Evolutionary conservation across 2,797 vertebrate genomes (phyloP).

Genomic region (Natrix natrix): DNA sequence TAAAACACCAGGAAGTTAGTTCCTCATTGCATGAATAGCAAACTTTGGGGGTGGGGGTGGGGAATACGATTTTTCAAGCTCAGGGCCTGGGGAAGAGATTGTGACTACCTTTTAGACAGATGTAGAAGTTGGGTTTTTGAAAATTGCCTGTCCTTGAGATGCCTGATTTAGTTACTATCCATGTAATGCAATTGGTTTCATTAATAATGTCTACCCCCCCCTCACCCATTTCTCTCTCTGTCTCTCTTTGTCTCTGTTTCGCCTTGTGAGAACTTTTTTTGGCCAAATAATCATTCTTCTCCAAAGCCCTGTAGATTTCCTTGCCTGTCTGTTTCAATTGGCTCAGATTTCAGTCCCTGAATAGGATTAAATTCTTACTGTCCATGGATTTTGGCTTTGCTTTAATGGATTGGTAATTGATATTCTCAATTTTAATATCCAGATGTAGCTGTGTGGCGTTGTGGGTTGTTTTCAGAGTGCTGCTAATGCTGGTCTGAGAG

Average conservation of each 20-base stretch:
- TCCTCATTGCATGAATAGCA: slow-evolving; percentile 46
- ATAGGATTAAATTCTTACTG: slow-evolving; percentile 90
- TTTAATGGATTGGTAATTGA: slow-evolving; percentile 87
- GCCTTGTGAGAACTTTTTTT: background rate
- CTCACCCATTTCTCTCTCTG: background rate
- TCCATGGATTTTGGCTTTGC: slow-evolving; percentile 81
- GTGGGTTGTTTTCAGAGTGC: slow-evolving; percentile 54
- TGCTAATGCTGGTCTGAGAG: slow-evolving; percentile 9
- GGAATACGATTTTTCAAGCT: slow-evolving; percentile 32
- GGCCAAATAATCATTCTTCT: background rate
- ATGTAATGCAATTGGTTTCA: background rate
- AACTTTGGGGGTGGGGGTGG: slow-evolving; percentile 13
- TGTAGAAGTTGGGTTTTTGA: background rate
- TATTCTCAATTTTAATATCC: slow-evolving; percentile 75
- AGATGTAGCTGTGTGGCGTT: slow-evolving; percentile 70
- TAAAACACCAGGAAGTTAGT: slow-evolving; percentile 38
- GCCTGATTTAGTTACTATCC: background rate
- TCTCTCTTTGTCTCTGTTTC: background rate
- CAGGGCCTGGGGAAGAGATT: background rate
- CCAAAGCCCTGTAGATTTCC: slow-evolving; percentile 40
- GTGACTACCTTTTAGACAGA: background rate
- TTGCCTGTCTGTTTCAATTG: slow-evolving; percentile 52
- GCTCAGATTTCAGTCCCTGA: slow-evolving; percentile 70
- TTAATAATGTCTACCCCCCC: background rate
- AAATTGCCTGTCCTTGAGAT: background rate